phyloP scores from a whole-genome alignment of 2,113 vertebrate species.

The Himantopus leucocephalus region DNA sequence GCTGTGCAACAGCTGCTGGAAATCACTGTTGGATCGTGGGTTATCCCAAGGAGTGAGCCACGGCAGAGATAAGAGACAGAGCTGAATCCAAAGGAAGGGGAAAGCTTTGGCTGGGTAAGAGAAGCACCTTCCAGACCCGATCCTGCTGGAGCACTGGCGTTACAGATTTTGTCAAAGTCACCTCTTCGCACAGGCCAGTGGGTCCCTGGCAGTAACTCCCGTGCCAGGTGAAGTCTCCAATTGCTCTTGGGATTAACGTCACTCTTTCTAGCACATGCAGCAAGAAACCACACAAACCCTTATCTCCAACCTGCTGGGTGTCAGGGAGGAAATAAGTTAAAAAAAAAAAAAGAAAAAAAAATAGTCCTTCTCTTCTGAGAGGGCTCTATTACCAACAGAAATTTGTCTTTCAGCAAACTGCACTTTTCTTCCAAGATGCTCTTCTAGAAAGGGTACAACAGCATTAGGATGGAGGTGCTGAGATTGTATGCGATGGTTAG shows the following conservation, averaged over 20 bases:
- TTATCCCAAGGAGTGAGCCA: not conserved
- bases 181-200: not conserved
- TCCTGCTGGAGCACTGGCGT: no score
- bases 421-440: not conserved
- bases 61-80: not conserved
- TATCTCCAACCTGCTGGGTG: not conserved
- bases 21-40: rapidly evolving
- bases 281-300: not conserved
- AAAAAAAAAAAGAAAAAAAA: not conserved
- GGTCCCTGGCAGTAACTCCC: not conserved
- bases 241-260: not conserved
- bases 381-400: not conserved
- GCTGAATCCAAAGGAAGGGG: not conserved
- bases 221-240: not conserved
- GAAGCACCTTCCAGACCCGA: not conserved
- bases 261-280: not conserved
- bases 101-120: not conserved
- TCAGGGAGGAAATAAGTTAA: not conserved
- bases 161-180: not conserved
- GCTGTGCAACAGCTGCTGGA: not conserved
- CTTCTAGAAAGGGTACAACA: not conserved
- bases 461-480: not conserved
- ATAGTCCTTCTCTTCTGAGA: not conserved
- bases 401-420: not conserved
- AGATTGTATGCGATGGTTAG: rapidly evolving